Evolutionary conservation across 2,113 vertebrate species (phyloP).

Genomic region (Urocitellus parryii): DNA sequence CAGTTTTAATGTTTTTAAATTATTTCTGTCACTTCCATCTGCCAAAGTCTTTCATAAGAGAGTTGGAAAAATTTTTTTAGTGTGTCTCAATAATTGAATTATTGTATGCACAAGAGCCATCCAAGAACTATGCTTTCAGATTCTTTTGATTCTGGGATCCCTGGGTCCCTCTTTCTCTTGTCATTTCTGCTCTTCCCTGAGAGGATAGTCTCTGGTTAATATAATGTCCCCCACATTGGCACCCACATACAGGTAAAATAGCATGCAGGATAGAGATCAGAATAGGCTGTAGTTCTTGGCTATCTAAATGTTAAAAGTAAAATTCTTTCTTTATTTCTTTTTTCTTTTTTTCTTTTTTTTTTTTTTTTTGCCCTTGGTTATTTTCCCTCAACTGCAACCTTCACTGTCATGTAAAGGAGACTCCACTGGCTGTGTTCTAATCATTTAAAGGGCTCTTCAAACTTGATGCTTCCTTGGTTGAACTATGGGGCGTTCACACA

Average conservation of each 20-base stretch:
- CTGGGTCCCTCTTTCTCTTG: not conserved
- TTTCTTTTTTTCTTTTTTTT: not conserved
- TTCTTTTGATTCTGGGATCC: not conserved
- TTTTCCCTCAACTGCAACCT: not conserved
- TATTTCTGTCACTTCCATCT: not conserved
- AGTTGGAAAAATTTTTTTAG: not conserved
- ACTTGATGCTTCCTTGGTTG: not conserved
- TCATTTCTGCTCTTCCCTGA: not conserved
- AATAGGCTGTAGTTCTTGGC: constrained; percentile 16
- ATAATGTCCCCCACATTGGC: not conserved
- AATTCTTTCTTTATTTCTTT: not conserved
- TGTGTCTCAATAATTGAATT: not conserved
- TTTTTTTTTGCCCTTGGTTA: not conserved
- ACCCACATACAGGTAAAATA: too few relatives aligned
- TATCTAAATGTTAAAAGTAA: constrained; percentile 6
- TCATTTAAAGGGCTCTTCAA: not conserved
- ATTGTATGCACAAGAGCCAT: not conserved
- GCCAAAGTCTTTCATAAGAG: not conserved
- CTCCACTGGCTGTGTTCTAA: not conserved
- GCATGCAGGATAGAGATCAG: not conserved
- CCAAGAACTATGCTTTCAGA: not conserved
- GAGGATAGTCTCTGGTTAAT: not conserved
- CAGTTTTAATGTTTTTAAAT: not conserved
- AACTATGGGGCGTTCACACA: not conserved
- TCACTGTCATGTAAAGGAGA: not conserved